phyloP scores from a whole-genome alignment of 1,140 invertebrate species.

The Lepidurus packardi region DNA sequence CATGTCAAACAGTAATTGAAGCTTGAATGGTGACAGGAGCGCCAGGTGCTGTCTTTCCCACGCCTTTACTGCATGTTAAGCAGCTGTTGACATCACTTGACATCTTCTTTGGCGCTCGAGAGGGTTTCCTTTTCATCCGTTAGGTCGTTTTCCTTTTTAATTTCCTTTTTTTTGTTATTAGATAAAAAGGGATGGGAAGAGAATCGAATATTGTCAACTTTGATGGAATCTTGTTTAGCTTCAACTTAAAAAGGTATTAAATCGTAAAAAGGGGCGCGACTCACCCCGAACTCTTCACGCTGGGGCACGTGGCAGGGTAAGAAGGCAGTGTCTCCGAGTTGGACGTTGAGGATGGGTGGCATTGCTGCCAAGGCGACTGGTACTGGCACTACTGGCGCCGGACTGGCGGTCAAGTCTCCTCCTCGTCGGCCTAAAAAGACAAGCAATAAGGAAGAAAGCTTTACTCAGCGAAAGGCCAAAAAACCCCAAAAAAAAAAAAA shows the following conservation, averaged over 20 bases:
- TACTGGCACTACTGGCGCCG: slow-evolving; percentile 20
- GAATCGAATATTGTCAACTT: neutral
- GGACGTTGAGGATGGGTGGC: slow-evolving; percentile 28
- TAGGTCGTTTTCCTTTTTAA: neutral
- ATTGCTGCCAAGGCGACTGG: slow-evolving; percentile 20
- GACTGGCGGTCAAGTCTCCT: slow-evolving; percentile 7
- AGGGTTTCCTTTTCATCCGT: neutral
- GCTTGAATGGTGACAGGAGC: neutral
- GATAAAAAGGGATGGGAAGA: neutral
- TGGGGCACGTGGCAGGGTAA: slow-evolving; percentile 32
- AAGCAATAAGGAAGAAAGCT: neutral
- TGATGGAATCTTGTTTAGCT: neutral
- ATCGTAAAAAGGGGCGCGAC: neutral
- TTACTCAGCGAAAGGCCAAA: neutral
- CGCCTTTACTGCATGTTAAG: neutral
- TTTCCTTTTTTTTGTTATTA: neutral
- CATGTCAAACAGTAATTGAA: neutral
- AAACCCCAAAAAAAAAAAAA: neutral
- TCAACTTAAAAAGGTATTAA: neutral
- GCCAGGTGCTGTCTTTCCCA: neutral
- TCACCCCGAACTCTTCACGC: slow-evolving; percentile 33
- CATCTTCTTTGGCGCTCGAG: neutral
- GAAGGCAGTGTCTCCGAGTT: slow-evolving; percentile 34
- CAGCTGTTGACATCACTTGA: slow-evolving; percentile 9
- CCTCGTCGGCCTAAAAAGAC: slow-evolving; percentile 4